Evolutionary conservation across 2,113 vertebrate genomes (phyloP).

Genomic region (Apistogramma diplotaenia): DNA sequence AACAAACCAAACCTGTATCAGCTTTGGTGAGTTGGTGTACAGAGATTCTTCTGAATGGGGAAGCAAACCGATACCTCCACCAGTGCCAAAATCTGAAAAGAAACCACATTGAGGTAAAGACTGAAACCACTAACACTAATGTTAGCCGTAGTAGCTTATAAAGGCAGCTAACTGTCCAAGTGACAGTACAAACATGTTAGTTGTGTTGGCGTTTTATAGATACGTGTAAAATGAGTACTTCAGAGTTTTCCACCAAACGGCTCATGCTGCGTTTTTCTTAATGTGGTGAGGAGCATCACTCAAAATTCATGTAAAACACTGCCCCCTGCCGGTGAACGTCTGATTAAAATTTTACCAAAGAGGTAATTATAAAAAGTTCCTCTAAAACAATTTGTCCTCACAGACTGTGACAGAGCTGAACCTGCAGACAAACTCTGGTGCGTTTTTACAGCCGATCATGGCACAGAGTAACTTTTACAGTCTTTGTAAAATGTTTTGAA

Average conservation of each 20-base stretch:
- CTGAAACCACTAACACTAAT: not conserved
- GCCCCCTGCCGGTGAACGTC: not conserved
- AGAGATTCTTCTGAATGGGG: not conserved
- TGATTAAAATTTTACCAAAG: not conserved
- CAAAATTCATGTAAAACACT: not conserved
- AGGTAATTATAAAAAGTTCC: not conserved
- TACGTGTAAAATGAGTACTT: not conserved
- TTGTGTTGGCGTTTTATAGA: not conserved
- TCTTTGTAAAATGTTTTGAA: not conserved
- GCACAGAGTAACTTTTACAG: not conserved
- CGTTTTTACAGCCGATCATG: not conserved
- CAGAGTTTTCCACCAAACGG: not conserved
- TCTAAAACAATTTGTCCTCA: not conserved
- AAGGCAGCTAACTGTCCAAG: not conserved
- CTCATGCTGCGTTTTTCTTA: not conserved
- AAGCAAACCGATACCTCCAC: not conserved
- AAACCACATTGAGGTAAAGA: too few species aligned
- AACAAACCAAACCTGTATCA: too few species aligned
- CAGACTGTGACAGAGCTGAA: not conserved
- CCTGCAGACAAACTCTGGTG: not conserved
- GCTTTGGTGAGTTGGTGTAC: too few species aligned
- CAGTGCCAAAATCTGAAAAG: not conserved
- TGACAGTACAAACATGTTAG: not conserved
- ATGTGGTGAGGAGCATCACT: not conserved
- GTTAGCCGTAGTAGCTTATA: not conserved